Percentiles rank a stretch among this genome's conserved stretches.
These are phyloP conservation scores for Sinelater perroti DNA, from an alignment of 2,888 invertebrate genomes.

Conservation along the genomic window DNA sequence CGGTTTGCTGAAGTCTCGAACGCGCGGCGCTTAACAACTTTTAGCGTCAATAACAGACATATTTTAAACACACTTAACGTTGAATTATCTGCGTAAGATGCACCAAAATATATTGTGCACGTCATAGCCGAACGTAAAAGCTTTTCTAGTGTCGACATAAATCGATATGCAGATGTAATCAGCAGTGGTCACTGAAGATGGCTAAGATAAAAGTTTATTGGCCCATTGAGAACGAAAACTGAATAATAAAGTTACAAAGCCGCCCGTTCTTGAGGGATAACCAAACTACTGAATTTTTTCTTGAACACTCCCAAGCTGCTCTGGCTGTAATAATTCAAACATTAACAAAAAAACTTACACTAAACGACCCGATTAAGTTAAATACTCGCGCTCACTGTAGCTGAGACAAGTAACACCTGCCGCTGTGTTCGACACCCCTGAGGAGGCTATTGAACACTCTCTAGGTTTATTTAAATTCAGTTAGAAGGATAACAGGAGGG, in stretches of 20 bases:
- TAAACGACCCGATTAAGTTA: neutral
- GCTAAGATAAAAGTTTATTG: slow-evolving; percentile 49
- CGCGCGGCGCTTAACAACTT: too few species aligned
- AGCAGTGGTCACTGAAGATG: slow-evolving; percentile 48
- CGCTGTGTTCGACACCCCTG: slow-evolving; percentile 22
- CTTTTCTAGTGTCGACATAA: too few species aligned
- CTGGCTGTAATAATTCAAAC: neutral
- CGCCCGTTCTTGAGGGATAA: slow-evolving; percentile 29
- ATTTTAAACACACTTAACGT: too few species aligned
- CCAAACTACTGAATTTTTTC: slow-evolving; percentile 12
- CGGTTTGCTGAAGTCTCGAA: too few species aligned
- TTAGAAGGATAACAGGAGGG: slow-evolving; percentile 8
- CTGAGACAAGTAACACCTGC: too few species aligned
- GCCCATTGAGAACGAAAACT: slow-evolving; percentile 49
- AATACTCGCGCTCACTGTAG: neutral
- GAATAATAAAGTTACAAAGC: slow-evolving; percentile 48
- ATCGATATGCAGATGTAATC: slow-evolving; percentile 50
- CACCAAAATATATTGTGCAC: too few species aligned
- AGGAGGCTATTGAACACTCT: slow-evolving; percentile 23
- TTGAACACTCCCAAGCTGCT: neutral
- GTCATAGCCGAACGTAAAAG: too few species aligned
- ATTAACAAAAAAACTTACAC: neutral
- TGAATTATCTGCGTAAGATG: too few species aligned
- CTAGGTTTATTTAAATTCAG: slow-evolving; percentile 22
- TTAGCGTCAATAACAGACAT: slow-evolving; percentile 9